Base-by-base conservation (phyloP, 1,140 invertebrate species). In the Ceratosolen solmsi region DNA sequence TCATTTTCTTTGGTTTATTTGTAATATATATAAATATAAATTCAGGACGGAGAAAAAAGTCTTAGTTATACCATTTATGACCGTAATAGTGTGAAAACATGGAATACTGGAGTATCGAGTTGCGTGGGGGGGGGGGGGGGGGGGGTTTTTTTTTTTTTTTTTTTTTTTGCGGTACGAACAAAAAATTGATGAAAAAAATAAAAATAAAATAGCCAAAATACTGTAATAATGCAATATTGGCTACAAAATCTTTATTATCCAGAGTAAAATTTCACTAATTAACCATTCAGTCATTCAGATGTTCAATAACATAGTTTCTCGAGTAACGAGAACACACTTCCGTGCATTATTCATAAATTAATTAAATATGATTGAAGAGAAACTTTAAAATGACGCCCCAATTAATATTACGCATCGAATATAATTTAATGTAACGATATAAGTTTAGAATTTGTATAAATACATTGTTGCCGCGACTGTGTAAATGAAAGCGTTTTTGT, bases 201-300 rank as follows among this genome's bases (percentile, higher is more conserved):
- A n/a, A n/a, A n/a, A n/a, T n/a, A n/a, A n/a, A n/a, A n/a, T n/a
- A n/a, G n/a, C n/a, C n/a, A n/a, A n/a, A n/a, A n/a, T n/a, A n/a
- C n/a, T n/a, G n/a, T n/a, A n/a, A n/a, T n/a, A n/a, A 46, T 13
- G 41, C 41, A 13, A 46, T 7, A 46, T n/a, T 54, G 30, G 80
- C 79, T 38, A 51, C 51, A 79, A 79, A 84, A 82, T 83, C 84
- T 84, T 86, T 80, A 86, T 85, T 85, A 79, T 77, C 80, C 36
- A 1, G 20, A n/a, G 46, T 79, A 49, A 85, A 84, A 85, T 85
- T 82, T 73, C 30, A 25, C 71, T 86, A 86, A 86, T 86, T 86
- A 85, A 84, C 82, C 84, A 85, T 80, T 82, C 82, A 33, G 22
- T 38, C 9, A 17, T 73, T 51, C 15, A 46, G 65, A 79, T 71